Base-by-base conservation (phyloP, 2,113 vertebrate genomes). In the Rhagologus leucostigma region DNA sequence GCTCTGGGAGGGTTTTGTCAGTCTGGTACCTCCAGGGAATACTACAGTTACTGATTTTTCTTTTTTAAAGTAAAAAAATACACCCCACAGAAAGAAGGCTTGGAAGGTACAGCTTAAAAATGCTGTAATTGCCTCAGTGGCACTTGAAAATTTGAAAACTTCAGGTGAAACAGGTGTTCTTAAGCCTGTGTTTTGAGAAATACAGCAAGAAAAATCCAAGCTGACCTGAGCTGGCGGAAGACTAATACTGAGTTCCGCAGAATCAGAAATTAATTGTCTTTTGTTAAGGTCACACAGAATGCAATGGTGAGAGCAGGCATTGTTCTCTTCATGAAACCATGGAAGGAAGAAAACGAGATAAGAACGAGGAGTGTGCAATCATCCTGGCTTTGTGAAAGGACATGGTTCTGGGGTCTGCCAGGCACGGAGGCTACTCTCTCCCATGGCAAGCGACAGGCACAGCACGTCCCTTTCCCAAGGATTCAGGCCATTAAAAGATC, bases 201-300 rank as follows among this genome's bases (percentile, higher is more conserved):
- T 37, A 30, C 55, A 87, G 84, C 62, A 65, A 89, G 55, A 59
- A n/a, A 70, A 68, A 78, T 78, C 80, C 84, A n/a, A 71, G 30
- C 68, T 60, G 77, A 89, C 19, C 84, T 53, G 89, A 86, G 37
- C 46, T 27, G 77, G 91, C 60, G 90, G 77, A 78, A 97, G 91
- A 93, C 96, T 95, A 96, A 95, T 85, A 91, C 83, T 84, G 82
- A 94, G 77, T 71, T 95, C 91, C 90, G 83, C 71, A 79, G 94
- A 84, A 92, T 55, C 86, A 92, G 22, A 69, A 94, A 60, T 93
- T 68, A 97, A 98, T 93, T 96, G 56, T 93, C 56, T 91, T 75
- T 57, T 82, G 41, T 11, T 59, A 84, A 94, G 79, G 81, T 65
- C 59, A 77, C 67, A 41, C 19, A 27, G 92, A 70, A 79, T 62